Base-by-base conservation (phyloP, 2,888 invertebrate species). In the Strigamia crassipes region DNA sequence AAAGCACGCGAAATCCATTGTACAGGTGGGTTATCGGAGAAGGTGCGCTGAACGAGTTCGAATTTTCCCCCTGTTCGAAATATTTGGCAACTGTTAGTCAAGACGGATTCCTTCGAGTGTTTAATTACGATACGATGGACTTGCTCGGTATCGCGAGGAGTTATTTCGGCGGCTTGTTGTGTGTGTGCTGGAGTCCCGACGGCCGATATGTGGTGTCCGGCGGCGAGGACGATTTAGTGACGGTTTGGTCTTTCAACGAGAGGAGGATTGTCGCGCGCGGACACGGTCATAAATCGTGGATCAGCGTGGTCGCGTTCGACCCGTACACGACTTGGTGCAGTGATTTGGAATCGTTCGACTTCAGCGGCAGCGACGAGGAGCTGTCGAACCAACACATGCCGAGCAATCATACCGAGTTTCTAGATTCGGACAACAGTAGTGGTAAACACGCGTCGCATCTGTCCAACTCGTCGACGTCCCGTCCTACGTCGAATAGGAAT, bases 101-200 rank as follows among this genome's bases (percentile, higher is more conserved):
- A 88, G 96, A 96, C 89, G 99, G 99, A 18, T 95, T 96, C 88
- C 90, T 99, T 56, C 90, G 99, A 84, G 95, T 99, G 82, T 99
- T 98, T 90, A 96, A 97, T 87, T 99, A 97, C 88, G 95, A 97
- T 87, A 95, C 94, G 41, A 97, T 98, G 97, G 99, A 99, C 88
- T 90, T 98, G 84, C 90, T 97, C 82, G 97, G 98, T 18, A 91
- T 93, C 83, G 97, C 97, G 84, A 91, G 97, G 84, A 98, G 98
- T 85, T 99, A 99, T 89, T 99, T 99, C 88, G 99, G 99, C 80
- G 99, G 99, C 51, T 93, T 99, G 86, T 89, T 99, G 73, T 99
- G 99, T 89, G 97, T 98, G 3, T 95, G 96, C 86, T 99, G 99
- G 99, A 96, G 98, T 12, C 97, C 97, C 0, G 98, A 99, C 88